These are phyloP conservation scores for Toxotes chatareus DNA, from an alignment of 2,113 vertebrate genomes.

Conservation along the genomic window DNA sequence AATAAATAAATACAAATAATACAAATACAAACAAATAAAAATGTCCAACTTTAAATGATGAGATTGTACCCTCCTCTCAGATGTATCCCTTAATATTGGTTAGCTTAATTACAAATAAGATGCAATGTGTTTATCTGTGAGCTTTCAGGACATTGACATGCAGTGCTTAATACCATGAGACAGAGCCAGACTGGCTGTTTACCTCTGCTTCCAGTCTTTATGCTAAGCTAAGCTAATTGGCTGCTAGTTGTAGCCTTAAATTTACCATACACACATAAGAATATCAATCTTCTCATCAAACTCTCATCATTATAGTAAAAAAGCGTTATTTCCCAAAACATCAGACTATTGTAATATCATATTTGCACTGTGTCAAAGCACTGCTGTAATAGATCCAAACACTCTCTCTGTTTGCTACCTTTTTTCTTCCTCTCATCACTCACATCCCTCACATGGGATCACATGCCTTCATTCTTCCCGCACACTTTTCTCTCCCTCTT, in stretches of 20 bases:
- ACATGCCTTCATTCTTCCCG: slow-evolving; percentile 18
- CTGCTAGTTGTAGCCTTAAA: not conserved
- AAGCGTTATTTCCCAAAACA: not conserved
- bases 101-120: no score
- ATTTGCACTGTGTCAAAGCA: not conserved
- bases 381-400: not conserved
- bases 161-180: no score
- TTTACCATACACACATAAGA: not conserved
- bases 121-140: not conserved
- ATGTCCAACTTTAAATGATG: not conserved
- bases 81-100: not conserved
- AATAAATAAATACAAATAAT: no score
- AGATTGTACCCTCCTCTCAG: not conserved
- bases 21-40: no score
- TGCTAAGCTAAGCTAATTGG: not conserved
- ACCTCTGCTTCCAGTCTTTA: not conserved
- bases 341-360: not conserved
- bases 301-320: not conserved
- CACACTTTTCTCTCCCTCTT: slow-evolving; percentile 17
- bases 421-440: not conserved
- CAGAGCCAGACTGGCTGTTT: not conserved
- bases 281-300: not conserved
- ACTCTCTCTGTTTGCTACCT: not conserved
- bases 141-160: not conserved
- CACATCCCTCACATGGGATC: not conserved